Percentiles rank a stretch among this genome's conserved stretches.
phyloP scores from a whole-genome alignment of 1,140 invertebrate species.

The Helicoverpa zea region DNA sequence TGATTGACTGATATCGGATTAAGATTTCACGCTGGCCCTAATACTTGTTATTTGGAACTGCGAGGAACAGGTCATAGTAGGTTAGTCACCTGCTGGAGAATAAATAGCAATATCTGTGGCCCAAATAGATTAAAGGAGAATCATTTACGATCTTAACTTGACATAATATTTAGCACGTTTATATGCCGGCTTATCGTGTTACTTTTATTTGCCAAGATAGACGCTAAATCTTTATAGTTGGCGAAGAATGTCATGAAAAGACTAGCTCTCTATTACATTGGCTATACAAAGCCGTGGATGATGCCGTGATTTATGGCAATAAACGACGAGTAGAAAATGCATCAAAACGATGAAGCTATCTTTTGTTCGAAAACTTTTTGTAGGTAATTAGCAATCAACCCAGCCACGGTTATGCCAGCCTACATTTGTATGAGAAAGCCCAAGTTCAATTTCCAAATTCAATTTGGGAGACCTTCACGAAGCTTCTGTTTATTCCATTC shows the following conservation, averaged over 20 bases:
- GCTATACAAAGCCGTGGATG: slow-evolving; percentile 1
- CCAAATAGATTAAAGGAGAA: slow-evolving; percentile 21
- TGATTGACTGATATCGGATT: slow-evolving; percentile 56
- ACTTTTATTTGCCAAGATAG: slow-evolving; percentile 1
- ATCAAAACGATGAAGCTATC: background rate
- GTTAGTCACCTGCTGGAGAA: slow-evolving; percentile 15
- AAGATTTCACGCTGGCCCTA: slow-evolving; percentile 44
- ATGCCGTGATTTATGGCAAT: too few relatives aligned
- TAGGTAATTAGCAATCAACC: background rate
- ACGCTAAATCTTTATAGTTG: background rate
- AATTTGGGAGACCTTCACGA: background rate
- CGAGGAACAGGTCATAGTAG: background rate
- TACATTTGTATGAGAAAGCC: background rate
- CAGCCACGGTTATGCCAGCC: background rate
- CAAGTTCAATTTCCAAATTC: background rate
- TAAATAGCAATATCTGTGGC: slow-evolving; percentile 15
- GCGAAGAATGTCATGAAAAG: background rate
- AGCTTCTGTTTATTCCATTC: slow-evolving; percentile 21
- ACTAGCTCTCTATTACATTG: too few relatives aligned
- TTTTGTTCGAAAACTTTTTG: background rate
- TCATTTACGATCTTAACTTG: background rate
- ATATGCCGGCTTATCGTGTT: slow-evolving; percentile 7
- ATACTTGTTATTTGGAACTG: slow-evolving; percentile 12
- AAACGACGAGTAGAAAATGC: background rate
- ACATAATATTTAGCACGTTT: background rate